Percentiles rank a stretch among this genome's conserved stretches.
Conservation (phyloP, 2,888 invertebrate species). For the Agonopterix arenella region DNA sequence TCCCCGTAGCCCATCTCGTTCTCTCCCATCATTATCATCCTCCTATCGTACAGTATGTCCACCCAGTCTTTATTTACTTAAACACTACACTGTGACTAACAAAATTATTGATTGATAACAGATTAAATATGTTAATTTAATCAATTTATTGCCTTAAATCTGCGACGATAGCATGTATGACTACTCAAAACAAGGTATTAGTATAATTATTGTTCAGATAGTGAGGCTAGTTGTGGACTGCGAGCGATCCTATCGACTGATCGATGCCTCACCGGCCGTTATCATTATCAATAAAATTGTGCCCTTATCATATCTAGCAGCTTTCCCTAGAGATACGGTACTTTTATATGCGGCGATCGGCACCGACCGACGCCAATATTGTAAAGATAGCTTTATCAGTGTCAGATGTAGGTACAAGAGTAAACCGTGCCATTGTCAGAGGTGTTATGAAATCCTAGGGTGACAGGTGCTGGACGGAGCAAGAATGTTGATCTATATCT, state of each 20-base stretch:
- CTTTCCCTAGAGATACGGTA: constrained; percentile 69
- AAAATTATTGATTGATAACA: constrained; percentile 11
- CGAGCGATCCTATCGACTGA: constrained; percentile 54
- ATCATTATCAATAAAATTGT: constrained; percentile 75
- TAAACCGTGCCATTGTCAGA: constrained; percentile 35
- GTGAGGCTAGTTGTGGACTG: constrained; percentile 30
- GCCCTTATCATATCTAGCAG: constrained; percentile 73
- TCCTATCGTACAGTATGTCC: constrained; percentile 19
- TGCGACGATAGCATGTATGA: constrained; percentile 26
- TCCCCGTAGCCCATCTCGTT: constrained; percentile 71
- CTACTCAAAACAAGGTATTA: constrained; percentile 16
- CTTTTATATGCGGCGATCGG: constrained; percentile 55
- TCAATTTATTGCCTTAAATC: constrained; percentile 31
- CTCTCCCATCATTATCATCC: constrained; percentile 77
- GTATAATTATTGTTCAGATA: constrained; percentile 28
- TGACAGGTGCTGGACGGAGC: constrained; percentile 26
- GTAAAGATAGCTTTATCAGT: constrained; percentile 54
- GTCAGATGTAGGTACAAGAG: constrained; percentile 41
- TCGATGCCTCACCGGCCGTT: constrained; percentile 65
- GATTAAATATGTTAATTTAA: constrained; percentile 11
- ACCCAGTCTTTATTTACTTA: neutral
- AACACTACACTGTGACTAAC: constrained; percentile 4
- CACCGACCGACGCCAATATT: constrained; percentile 45
- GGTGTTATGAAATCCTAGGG: constrained; percentile 41
- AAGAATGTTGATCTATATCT: neutral